phyloP scores from a whole-genome alignment of 1,140 invertebrate species.

The Drosophila takahashii region DNA sequence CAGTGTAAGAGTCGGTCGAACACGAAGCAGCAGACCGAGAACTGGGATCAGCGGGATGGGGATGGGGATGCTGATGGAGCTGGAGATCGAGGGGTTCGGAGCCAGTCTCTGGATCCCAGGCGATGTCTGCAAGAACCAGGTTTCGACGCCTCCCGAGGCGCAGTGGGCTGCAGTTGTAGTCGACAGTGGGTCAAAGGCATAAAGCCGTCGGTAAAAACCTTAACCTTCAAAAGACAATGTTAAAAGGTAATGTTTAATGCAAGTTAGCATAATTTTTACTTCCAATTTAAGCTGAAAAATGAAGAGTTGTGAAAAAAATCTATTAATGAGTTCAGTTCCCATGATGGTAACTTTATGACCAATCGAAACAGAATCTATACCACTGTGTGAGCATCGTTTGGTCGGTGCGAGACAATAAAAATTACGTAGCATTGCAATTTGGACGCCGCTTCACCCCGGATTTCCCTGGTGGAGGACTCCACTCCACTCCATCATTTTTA shows the following conservation, averaged over 20 bases:
- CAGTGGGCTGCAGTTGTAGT: conserved; percentile 57
- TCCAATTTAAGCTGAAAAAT: background rate
- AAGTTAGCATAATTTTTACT: background rate
- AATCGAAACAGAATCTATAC: background rate
- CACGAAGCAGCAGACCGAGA: conserved; percentile 23
- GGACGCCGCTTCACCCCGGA: conserved; percentile 20
- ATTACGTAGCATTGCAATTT: conserved; percentile 70
- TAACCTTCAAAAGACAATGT: background rate
- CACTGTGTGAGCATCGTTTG: conserved; percentile 57
- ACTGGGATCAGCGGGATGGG: background rate
- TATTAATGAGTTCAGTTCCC: background rate
- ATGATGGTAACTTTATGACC: background rate
- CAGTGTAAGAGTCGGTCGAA: conserved; percentile 46
- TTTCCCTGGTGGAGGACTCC: conserved; percentile 20
- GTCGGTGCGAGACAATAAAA: conserved; percentile 69
- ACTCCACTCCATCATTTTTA: conserved; percentile 63
- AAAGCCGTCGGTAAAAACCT: background rate
- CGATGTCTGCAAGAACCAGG: conserved; percentile 57
- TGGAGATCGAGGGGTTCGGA: background rate
- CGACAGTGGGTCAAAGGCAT: conserved; percentile 50
- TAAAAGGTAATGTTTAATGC: background rate
- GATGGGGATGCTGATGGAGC: background rate
- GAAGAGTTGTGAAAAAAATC: background rate
- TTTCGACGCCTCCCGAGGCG: conserved; percentile 64
- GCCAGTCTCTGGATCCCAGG: conserved; percentile 22